A percentile compares a stretch with the other conserved stretches of the same genome.
These are phyloP conservation scores for Chloropsis cyanopogon DNA, from an alignment of 2,113 vertebrate genomes.

Conservation along the genomic window DNA sequence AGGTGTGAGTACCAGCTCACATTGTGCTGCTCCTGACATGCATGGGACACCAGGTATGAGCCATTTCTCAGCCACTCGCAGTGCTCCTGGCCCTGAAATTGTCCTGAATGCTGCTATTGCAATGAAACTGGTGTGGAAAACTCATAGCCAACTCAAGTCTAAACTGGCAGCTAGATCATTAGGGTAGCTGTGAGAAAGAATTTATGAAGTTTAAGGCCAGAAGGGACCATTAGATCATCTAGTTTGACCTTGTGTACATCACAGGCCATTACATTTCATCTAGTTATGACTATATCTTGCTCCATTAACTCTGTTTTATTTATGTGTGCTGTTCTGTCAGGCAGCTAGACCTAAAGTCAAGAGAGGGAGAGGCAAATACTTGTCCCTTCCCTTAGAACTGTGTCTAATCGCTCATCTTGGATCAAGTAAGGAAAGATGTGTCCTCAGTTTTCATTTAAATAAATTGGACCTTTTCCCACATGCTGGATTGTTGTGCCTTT, in stretches of 20 bases:
- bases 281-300: background rate
- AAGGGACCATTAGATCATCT: background rate
- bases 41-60: background rate
- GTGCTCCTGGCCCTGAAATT: background rate
- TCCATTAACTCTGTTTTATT: background rate
- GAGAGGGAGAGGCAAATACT: background rate
- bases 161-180: background rate
- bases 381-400: background rate
- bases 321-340: background rate
- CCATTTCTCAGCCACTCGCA: background rate
- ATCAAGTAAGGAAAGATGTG: background rate
- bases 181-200: background rate
- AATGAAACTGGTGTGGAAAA: background rate
- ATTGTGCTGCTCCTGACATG: background rate
- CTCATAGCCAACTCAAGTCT: background rate
- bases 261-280: background rate
- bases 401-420: fast-evolving
- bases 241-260: background rate
- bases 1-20: background rate
- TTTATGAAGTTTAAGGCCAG: background rate
- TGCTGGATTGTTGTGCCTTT: background rate
- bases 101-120: background rate
- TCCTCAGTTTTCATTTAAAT: background rate
- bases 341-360: background rate
- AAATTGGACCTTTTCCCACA: background rate